These are phyloP conservation scores for Helicoverpa assulta DNA, from an alignment of 2,888 invertebrate species.

Conservation along the genomic window DNA sequence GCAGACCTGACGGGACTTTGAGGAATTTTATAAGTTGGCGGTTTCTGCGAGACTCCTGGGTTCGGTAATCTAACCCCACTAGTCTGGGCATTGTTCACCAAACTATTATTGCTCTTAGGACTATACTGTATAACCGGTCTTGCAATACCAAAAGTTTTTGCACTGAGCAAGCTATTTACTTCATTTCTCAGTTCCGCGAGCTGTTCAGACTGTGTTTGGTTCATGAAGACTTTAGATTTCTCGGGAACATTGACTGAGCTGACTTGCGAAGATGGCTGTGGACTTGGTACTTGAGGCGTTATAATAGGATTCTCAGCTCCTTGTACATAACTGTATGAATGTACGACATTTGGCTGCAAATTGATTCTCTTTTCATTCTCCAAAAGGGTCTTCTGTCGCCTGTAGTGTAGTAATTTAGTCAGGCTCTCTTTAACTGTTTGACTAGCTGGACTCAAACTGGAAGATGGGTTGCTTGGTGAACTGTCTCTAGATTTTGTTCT, in stretches of 20 bases:
- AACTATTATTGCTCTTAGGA: constrained; percentile 36
- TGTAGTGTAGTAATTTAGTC: constrained; percentile 75
- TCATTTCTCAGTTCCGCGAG: constrained; percentile 63
- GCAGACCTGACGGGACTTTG: constrained; percentile 1
- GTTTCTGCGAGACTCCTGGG: constrained; percentile 17
- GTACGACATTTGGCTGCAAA: constrained; percentile 43
- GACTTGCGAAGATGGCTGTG: constrained; percentile 31
- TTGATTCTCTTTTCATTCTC: constrained; percentile 42
- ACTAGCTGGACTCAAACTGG: constrained; percentile 7
- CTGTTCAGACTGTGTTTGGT: constrained; percentile 69
- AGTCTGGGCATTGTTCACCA: constrained; percentile 21
- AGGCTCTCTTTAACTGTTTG: constrained; percentile 73
- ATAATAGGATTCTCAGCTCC: constrained; percentile 19
- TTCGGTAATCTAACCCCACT: constrained; percentile 21
- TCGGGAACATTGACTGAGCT: constrained; percentile 63
- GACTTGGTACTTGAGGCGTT: constrained; percentile 31
- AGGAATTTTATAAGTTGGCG: constrained; percentile 21
- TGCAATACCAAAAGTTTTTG: constrained; percentile 44
- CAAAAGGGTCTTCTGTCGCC: constrained; percentile 67
- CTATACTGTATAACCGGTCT: constrained; percentile 61
- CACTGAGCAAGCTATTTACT: constrained; percentile 56
- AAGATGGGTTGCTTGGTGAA: constrained; percentile 7
- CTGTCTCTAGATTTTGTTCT: constrained; percentile 11
- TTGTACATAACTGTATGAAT: constrained; percentile 27
- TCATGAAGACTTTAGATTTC: constrained; percentile 71